Evolutionary conservation across 2,888 invertebrate species (phyloP), one percentile per base, ranked within the genome.

Genomic region (Sthenelais limicola): DNA sequence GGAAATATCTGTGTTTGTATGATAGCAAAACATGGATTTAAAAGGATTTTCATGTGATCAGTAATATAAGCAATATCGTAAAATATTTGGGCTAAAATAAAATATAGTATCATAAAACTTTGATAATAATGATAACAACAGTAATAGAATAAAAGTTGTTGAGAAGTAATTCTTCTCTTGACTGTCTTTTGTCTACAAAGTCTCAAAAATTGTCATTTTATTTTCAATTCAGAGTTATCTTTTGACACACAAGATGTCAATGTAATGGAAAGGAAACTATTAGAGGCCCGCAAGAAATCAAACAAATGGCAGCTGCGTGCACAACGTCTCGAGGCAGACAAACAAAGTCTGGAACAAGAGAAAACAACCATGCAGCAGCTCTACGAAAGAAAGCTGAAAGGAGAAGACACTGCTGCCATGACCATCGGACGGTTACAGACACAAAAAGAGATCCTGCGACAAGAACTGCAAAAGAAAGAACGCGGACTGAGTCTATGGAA

Each of bases 391-490:
- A 62, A 21, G 5, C 9, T n/a, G 5, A 62, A 62, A 24, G 48
- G n/a, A 1, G 52, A 70, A 3, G 43, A 28, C 38, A 52, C 33
- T 24, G 70, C 70, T n/a, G 32, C 30, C 9, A 43, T 48, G 2
- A 67, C 24, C 2, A 67, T 67, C 12, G 67, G 30, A 26, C 35
- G 48, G 18, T 48, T 67, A 30, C 67, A 67, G 28, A 48, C 67
- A 0, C 47, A 67, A 38, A 47, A 48, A 38, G 67, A 67, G 28
- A 28, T 67, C 28, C 67, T 67, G 15, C 24, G 30, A 21, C 33
- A 54, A 28, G 70, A 70, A 28, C 38, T 51, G 26, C 54, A 52
- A 15, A 35, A 52, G 38, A 33, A 35, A 35, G 54, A 56, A 26
- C 4, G 35, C 26, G 70, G 70, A 12, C 21, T 56, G 18, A 30